Evolutionary conservation across 2,113 vertebrate genomes (phyloP).

Genomic region (Perca flavescens): DNA sequence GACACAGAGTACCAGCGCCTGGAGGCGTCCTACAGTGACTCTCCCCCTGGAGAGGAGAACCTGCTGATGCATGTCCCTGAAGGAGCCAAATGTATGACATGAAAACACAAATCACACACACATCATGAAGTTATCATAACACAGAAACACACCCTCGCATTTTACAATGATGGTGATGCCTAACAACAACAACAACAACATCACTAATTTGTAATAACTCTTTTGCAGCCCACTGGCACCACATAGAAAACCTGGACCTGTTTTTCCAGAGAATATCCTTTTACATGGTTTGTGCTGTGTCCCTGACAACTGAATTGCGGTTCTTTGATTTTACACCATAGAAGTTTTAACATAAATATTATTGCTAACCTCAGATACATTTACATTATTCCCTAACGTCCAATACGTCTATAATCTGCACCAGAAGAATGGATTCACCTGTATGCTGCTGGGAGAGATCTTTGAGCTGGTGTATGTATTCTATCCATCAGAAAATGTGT

Average conservation of each 20-base stretch:
- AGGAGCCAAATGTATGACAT: constrained; percentile 91
- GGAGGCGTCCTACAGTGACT: constrained; percentile 95
- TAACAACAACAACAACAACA: background rate
- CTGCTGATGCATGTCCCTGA: constrained; percentile 94
- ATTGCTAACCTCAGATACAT: background rate
- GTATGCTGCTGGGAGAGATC: constrained; percentile 96
- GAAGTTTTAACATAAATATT: background rate
- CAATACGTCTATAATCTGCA: constrained; percentile 95
- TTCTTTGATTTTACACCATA: background rate
- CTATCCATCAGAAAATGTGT: background rate
- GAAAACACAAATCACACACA: constrained; percentile 4
- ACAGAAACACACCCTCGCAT: background rate
- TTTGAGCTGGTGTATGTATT: constrained; percentile 96
- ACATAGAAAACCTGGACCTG: constrained; percentile 98
- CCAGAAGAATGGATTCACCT: constrained; percentile 99
- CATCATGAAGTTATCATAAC: background rate
- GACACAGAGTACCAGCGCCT: constrained; percentile 96
- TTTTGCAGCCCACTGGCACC: constrained; percentile 94
- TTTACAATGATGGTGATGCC: background rate
- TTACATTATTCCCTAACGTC: constrained; percentile 71
- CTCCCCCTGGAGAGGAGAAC: constrained; percentile 94
- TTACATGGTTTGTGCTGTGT: constrained; percentile 3
- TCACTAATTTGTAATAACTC: constrained; percentile 29
- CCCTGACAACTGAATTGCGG: background rate
- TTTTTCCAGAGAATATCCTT: constrained; percentile 99